Conservation (phyloP, 2,888 invertebrate genomes). For the Escarpia spicata region DNA sequence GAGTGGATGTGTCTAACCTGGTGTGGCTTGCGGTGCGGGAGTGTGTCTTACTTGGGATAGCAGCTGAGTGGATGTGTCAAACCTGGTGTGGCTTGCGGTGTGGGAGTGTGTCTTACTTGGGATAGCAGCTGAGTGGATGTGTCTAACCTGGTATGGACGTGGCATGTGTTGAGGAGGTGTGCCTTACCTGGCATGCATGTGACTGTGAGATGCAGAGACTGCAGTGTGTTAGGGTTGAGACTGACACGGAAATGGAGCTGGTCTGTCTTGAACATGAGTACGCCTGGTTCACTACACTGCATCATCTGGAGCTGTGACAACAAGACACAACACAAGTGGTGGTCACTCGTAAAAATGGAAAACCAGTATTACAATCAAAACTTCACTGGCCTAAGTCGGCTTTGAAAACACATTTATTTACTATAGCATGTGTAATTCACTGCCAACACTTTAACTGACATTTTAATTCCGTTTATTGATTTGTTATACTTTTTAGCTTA, state of each 20-base stretch:
- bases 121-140: not conserved
- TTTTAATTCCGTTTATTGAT: too few relatives aligned
- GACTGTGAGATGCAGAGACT: conserved; percentile 87
- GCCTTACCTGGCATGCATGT: conserved; percentile 73
- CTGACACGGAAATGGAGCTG: conserved; percentile 86
- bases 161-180: not conserved
- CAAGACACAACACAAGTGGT: conserved; percentile 23
- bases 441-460: too few relatives aligned
- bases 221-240: conserved; percentile 87
- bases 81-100: too few relatives aligned
- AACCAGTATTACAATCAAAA: too few relatives aligned
- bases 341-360: not conserved
- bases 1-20: too few relatives aligned
- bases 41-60: not conserved
- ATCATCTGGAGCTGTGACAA: conserved; percentile 75
- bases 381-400: too few relatives aligned
- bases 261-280: conserved; percentile 90
- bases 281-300: conserved; percentile 76
- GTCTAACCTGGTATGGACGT: not conserved
- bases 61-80: not conserved
- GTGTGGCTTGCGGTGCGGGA: too few relatives aligned
- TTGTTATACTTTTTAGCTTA: too few relatives aligned
- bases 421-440: too few relatives aligned
- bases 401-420: too few relatives aligned
- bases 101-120: not conserved